These are phyloP conservation scores for Pseudomyrmex flavicornis DNA, from an alignment of 1,140 invertebrate species.

Conservation along the genomic window DNA sequence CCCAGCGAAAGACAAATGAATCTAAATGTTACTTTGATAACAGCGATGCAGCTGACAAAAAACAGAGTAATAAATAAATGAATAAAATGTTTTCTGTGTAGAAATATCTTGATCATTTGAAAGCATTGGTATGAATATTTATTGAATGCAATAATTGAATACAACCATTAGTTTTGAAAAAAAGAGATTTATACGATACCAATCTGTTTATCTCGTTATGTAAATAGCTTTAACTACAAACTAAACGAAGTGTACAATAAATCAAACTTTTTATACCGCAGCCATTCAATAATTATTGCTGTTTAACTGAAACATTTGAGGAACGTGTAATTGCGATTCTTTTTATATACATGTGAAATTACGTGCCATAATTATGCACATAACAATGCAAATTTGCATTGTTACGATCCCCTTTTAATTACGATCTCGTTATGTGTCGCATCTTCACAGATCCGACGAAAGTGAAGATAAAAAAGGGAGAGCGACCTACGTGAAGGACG, in stretches of 20 bases:
- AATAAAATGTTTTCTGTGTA: not conserved
- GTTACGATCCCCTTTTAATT: not conserved
- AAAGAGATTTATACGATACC: too few relatives aligned
- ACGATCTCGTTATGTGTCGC: conserved; percentile 19
- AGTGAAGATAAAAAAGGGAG: conserved; percentile 61
- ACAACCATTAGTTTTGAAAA: not conserved
- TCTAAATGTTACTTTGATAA: not conserved
- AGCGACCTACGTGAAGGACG: conserved; percentile 63
- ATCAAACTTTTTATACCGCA: too few relatives aligned
- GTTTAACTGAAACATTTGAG: not conserved
- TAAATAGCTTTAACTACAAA: not conserved
- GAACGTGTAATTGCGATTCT: not conserved
- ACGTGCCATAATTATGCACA: not conserved
- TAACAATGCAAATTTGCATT: not conserved
- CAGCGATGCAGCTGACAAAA: not conserved
- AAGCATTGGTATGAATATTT: not conserved
- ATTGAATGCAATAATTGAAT: not conserved
- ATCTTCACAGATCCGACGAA: conserved; percentile 46
- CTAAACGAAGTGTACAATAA: too few relatives aligned
- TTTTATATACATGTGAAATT: not conserved
- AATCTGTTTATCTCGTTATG: not conserved
- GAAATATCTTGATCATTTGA: not conserved
- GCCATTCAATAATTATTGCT: not conserved
- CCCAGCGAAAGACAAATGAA: not conserved
- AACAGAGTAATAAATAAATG: not conserved